Base-by-base conservation (phyloP, 64 coral and sea anemone genomes). In the Pachyseris speciosa region DNA sequence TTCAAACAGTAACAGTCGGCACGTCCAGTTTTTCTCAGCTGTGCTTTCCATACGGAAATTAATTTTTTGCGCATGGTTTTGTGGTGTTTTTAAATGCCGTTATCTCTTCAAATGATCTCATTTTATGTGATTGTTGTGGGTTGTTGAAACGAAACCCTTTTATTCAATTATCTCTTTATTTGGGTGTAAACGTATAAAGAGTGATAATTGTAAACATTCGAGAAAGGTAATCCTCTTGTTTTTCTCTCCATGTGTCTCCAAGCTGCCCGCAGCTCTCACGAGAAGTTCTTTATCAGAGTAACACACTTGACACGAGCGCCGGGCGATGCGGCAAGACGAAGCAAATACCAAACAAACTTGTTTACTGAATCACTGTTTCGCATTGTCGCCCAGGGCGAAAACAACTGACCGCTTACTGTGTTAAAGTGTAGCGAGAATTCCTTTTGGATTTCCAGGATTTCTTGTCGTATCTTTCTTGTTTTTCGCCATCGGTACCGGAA, bases 151-250 rank as follows among this genome's bases (percentile, higher is more conserved):
- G 77, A 58, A 38, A 40, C 77, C n/a, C 77, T 63, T 60, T 81
- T 81, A 81, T 81, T 81, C 52, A 81, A 81, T 63, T 81, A 81
- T 61, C 77, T 41, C 77, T 81, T 81, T 60, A 61, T 81, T 58
- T 81, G 55, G 53, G 77, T 81, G 19, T 81, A 63, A 81, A 55
- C 53, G 51, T 61, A 71, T 71, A 39, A 81, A 61, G 52, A 40
- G 77, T 31, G 53, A 81, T 81, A 39, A 80, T 80, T 53, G 53
- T 7, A 80, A 60, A 80, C 52, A 60, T 32, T 60, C 3, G 33
- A 80, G 76, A n/a, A 37, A 58, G 25, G 16, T 59, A 80, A 80
- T 80, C 51, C 76, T 17, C 31, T 59, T 59, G 13, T 26, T 78
- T 71, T 71, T 33, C 7, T 38, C 33, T 32, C 30, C 25, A 78